Base-by-base conservation (phyloP, 2,797 vertebrate genomes). In the Linurgus olivaceus region DNA sequence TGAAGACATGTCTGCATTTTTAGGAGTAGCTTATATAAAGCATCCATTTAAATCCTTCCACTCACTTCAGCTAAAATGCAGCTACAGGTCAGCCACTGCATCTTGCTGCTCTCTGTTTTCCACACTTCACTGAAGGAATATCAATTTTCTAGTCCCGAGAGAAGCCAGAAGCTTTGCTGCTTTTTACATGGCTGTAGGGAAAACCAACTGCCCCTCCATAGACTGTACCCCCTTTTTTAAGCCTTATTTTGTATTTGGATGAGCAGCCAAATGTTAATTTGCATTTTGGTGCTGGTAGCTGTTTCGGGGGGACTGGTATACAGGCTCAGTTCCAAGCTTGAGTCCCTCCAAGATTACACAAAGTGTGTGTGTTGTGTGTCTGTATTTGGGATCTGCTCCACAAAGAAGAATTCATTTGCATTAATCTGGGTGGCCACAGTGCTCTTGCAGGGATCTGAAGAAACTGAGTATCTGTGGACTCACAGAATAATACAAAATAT, bases 301-400 rank as follows among this genome's bases (percentile, higher is more conserved):
- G 9, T 33, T 80, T 59, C 10, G 3, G 6, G 33, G n/a, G 14
- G 4, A 52, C n/a, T 29, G 6, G 19, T 81, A 25, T 7, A 13
- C 13, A 55, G 38, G 19, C 14, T 76, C 2, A 12, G 47, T 61
- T 78, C 19, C 50, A 67, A 86, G 63, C 3, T 86, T 42, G 6
- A 44, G 24, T 82, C 42, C 17, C 4, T 68, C 47, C 0, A 0
- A 78, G 66, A 18, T 42, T 47, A 14, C 18, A 6, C 14, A 19
- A 48, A 61, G 33, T 25, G 19, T 13, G 6, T 11, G 10, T 38
- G 19, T 70, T 70, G 7, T 45, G 4, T 33, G 11, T 66, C 29
- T 67, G 52, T 51, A 6, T 18, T 92, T 14, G 52, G 58, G 37
- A 48, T 58, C 4, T 6, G 15, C 40, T 58, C 4, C 4, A n/a